Evolutionary conservation across 1,140 invertebrate species (phyloP).

Genomic region (Druon quercuslanigerum): DNA sequence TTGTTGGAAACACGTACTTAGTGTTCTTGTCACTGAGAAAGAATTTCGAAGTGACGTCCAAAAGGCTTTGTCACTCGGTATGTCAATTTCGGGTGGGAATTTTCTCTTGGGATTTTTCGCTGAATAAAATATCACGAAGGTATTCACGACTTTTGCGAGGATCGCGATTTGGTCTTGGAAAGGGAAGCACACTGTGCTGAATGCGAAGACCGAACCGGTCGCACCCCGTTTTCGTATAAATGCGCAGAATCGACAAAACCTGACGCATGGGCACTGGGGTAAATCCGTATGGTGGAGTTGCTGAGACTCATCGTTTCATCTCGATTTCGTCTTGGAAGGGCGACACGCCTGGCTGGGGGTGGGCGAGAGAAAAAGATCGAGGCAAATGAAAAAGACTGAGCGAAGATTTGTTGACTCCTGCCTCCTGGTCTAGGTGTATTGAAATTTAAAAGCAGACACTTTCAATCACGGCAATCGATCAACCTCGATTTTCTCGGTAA

Average conservation of each 20-base stretch:
- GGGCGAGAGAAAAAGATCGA: constrained; percentile 19
- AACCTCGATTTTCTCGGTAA: constrained; percentile 1
- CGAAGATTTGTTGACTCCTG: constrained; percentile 28
- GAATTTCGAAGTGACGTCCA: neutral
- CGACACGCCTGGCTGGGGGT: constrained; percentile 4
- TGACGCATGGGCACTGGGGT: constrained; percentile 39
- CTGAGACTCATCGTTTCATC: constrained; percentile 37
- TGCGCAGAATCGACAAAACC: constrained; percentile 42
- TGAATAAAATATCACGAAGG: constrained; percentile 20
- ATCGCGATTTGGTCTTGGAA: constrained; percentile 15
- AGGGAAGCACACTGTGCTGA: constrained; percentile 45
- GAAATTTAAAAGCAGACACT: constrained; percentile 24
- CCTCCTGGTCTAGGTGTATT: constrained; percentile 3
- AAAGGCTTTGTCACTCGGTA: neutral
- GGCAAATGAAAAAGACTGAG: constrained; percentile 30
- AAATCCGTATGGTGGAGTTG: constrained; percentile 44
- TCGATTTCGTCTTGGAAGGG: constrained; percentile 29
- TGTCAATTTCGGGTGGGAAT: constrained; percentile 21
- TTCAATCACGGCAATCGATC: constrained; percentile 16
- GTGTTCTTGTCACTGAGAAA: neutral
- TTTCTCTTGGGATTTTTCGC: neutral
- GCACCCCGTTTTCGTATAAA: constrained; percentile 43
- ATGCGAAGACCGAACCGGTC: constrained; percentile 46
- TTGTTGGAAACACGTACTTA: neutral
- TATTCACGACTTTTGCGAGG: constrained; percentile 22